Percentiles rank a stretch among this genome's conserved stretches.
phyloP scores from a whole-genome alignment of 2,113 vertebrate genomes.

The Agapornis roseicollis region DNA sequence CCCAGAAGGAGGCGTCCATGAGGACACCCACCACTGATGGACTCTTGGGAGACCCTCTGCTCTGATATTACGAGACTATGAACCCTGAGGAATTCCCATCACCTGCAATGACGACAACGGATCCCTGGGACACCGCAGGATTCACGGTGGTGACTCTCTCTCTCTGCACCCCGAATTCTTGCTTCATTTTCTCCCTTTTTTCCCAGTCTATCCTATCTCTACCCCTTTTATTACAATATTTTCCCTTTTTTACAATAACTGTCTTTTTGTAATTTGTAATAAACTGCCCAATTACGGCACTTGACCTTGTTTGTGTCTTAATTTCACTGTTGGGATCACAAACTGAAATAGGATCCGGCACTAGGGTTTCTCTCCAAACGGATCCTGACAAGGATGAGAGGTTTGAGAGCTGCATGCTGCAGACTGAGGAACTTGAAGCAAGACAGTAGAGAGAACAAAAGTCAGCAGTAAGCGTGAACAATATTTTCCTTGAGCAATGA shows the following conservation, averaged over 20 bases:
- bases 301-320: not conserved
- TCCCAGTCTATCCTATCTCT: not conserved
- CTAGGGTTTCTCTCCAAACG: not conserved
- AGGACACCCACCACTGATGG: not conserved
- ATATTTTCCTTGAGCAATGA: not conserved
- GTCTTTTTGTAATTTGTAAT: not conserved
- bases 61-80: not conserved
- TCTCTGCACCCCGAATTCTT: not conserved
- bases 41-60: not conserved
- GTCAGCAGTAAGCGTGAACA: not conserved
- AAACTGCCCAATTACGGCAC: not conserved
- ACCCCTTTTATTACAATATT: not conserved
- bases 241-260: not conserved
- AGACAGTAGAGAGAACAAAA: not conserved
- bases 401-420: not conserved
- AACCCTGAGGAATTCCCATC: not conserved
- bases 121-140: not conserved
- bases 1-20: not conserved
- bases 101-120: rapidly evolving
- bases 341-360: not conserved
- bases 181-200: not conserved
- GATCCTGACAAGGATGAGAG: not conserved
- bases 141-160: not conserved
- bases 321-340: not conserved
- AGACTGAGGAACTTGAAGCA: not conserved